A percentile compares a stretch with the other conserved stretches of the same genome.
phyloP scores from a whole-genome alignment of 2,113 vertebrate species.

The Poeciliopsis occidentalis region DNA sequence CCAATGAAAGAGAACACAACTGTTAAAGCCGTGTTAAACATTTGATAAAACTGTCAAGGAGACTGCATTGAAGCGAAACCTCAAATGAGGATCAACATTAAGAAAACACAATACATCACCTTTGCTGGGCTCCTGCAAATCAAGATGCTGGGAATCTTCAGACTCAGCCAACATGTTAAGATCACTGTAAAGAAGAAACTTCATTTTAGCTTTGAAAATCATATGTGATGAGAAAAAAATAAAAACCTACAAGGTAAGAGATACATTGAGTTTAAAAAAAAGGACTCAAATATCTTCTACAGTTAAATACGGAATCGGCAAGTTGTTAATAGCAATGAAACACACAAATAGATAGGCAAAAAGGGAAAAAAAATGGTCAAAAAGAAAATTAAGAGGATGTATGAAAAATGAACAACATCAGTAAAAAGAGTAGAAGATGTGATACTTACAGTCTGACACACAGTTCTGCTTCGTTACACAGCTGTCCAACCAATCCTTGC shows the following conservation, averaged over 20 bases:
- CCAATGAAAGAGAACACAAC: neutral
- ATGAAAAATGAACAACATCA: neutral
- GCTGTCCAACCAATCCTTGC: conserved; percentile 89
- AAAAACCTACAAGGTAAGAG: neutral
- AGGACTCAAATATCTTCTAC: too few species aligned
- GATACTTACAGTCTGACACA: conserved; percentile 99
- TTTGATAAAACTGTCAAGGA: neutral
- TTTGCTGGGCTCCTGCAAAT: conserved; percentile 88
- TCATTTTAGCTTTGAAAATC: too few species aligned
- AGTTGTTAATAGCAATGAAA: too few species aligned
- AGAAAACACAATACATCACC: conserved; percentile 44
- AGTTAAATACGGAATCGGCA: too few species aligned
- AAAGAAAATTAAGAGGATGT: neutral
- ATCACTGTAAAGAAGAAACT: conserved; percentile 81
- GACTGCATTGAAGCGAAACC: neutral
- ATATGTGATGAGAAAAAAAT: neutral
- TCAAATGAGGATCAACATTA: neutral
- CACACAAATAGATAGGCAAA: too few species aligned
- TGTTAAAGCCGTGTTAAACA: neutral
- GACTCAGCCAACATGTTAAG: conserved; percentile 93
- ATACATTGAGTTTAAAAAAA: neutral
- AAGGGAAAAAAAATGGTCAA: neutral
- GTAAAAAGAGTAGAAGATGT: conserved; percentile 18
- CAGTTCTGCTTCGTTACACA: conserved; percentile 94
- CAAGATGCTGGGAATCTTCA: conserved; percentile 87